phyloP scores from a whole-genome alignment of 1,140 invertebrate genomes.

The Orussus abietinus region DNA sequence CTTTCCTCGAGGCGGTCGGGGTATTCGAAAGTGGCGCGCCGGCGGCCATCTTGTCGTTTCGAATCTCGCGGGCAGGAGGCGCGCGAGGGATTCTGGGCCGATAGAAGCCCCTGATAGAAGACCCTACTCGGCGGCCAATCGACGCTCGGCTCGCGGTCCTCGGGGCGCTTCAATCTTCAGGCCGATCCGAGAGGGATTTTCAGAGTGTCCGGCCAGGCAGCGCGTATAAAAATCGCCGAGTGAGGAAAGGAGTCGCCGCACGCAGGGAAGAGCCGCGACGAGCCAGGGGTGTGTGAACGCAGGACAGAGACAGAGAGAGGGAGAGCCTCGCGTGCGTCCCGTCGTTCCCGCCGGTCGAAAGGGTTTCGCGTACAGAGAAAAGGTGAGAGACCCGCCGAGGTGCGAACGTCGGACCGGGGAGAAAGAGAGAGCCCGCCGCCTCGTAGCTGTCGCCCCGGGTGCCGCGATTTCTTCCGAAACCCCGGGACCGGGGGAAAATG shows the following conservation, averaged over 20 bases:
- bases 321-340: constrained; percentile 6
- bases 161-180: constrained; percentile 38
- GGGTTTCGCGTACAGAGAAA: too few species aligned
- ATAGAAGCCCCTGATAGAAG: constrained; percentile 55
- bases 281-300: constrained; percentile 3
- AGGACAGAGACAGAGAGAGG: constrained; percentile 8
- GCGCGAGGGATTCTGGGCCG: constrained; percentile 36
- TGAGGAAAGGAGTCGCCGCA: constrained; percentile 14
- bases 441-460: too few species aligned
- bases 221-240: constrained; percentile 27
- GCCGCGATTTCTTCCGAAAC: constrained; percentile 8
- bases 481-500: too few species aligned
- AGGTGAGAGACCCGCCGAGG: too few species aligned
- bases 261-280: not conserved
- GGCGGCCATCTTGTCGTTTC: too few species aligned
- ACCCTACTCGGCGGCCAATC: constrained; percentile 47
- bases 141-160: constrained; percentile 18
- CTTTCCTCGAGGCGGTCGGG: too few species aligned
- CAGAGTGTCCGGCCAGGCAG: constrained; percentile 32
- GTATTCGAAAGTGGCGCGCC: too few species aligned
- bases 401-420: too few species aligned
- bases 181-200: constrained; percentile 35
- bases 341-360: constrained; percentile 6
- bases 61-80: too few species aligned
- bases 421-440: too few species aligned